Evolutionary conservation across 2,888 invertebrate species (phyloP), one percentile per base, ranked within the genome.

Genomic region (Lumbricus terrestris): DNA sequence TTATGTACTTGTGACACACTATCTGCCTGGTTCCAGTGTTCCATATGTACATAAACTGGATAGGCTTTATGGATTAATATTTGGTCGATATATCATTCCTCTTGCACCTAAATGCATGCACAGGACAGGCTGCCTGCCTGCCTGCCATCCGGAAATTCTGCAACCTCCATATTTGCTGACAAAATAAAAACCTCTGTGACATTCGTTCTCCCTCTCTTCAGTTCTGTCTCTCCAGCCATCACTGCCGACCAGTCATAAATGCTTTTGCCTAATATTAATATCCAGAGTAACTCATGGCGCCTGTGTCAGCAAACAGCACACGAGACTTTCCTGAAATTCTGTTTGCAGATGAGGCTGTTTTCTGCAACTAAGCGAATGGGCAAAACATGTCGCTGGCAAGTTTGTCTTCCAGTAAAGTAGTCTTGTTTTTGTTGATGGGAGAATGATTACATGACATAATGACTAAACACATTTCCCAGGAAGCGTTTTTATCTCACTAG

Each of bases 31-130:
- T 69, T 69, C 69, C 69, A 69, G 11, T 69, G 69, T n/a, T 69
- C 69, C 69, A 69, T 69, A 69, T 69, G 69, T 69, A 69, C 69
- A 69, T 69, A 69, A 69, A 69, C 69, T 69, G 69, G 69, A 69
- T 69, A 69, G 69, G 69, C 69, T 69, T 69, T 69, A 69, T 69
- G 69, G 69, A 69, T 69, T 69, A 69, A 69, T 69, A 69, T 69
- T 69, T 69, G 69, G 69, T 69, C 69, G 69, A 69, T 69, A 69
- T 69, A 69, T 69, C 69, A 69, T 69, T 69, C 69, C 69, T 69
- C 69, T 69, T 69, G 69, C 69, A 69, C 69, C 69, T 69, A 69
- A n/a, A 69, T 69, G 69, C 69, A 69, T 69, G 69, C 69, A 69
- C 29, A n/a, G 69, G 69, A 69, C 69, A 69, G 69, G n/a, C 69